A percentile compares a stretch with the other conserved stretches of the same genome.
Conservation (phyloP, 2,113 vertebrate species). For the Crocuta crocuta region DNA sequence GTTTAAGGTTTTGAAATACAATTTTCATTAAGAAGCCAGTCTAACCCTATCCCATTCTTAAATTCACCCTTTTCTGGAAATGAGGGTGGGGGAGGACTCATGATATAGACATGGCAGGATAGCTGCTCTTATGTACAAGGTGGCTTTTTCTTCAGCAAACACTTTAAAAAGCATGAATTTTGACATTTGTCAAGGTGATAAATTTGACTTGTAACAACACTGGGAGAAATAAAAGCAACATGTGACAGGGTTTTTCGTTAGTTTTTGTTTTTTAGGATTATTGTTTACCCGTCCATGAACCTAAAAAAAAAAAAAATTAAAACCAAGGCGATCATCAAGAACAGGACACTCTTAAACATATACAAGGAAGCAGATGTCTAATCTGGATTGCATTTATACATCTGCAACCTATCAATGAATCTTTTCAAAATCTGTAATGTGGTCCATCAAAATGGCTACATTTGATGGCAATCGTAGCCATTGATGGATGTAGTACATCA, state of each 20-base stretch:
- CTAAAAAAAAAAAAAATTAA: slow-evolving; percentile 52
- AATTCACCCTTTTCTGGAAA: slow-evolving; percentile 52
- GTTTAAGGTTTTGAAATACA: slow-evolving; percentile 56
- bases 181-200: slow-evolving; percentile 23
- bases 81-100: neutral
- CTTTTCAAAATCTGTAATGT: slow-evolving; percentile 42
- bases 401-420: slow-evolving; percentile 39
- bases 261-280: neutral
- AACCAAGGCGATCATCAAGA: neutral
- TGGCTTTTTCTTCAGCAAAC: slow-evolving; percentile 29
- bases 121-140: neutral
- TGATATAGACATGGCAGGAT: neutral
- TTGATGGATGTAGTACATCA: too few species aligned
- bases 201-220: neutral
- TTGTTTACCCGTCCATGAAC: neutral
- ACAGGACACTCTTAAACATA: slow-evolving; percentile 57
- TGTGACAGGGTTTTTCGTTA: neutral
- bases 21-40: slow-evolving; percentile 53
- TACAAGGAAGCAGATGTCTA: slow-evolving; percentile 55
- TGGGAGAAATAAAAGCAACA: slow-evolving; percentile 12
- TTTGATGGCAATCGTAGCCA: slow-evolving; percentile 23
- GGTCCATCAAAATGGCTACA: slow-evolving; percentile 34
- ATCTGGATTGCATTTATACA: slow-evolving; percentile 33
- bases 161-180: slow-evolving; percentile 14
- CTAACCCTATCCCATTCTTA: slow-evolving; percentile 3